Evolutionary conservation across 1,140 invertebrate species (phyloP).

Genomic region (Contarinia nasturtii): DNA sequence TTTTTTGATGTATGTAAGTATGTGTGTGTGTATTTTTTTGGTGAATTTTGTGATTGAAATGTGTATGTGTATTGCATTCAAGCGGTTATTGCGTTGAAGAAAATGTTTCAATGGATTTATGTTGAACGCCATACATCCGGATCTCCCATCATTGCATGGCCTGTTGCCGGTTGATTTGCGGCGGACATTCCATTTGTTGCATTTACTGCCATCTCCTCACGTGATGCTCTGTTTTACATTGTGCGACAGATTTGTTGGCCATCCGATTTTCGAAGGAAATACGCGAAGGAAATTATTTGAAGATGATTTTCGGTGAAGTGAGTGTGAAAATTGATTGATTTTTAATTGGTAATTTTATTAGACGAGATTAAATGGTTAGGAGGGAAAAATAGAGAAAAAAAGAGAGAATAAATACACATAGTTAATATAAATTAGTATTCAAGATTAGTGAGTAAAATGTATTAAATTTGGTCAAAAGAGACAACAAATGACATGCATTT

Average conservation of each 20-base stretch:
- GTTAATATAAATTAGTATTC: too few species aligned
- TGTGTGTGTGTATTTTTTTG: neutral
- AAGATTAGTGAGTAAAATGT: too few species aligned
- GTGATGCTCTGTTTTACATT: constrained; percentile 42
- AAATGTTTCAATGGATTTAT: constrained; percentile 32
- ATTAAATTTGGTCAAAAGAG: too few species aligned
- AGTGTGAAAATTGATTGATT: too few species aligned
- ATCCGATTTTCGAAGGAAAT: constrained; percentile 3
- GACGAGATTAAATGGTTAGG: too few species aligned
- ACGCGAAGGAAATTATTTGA: neutral
- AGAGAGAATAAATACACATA: neutral
- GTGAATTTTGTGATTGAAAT: neutral
- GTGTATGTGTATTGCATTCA: neutral
- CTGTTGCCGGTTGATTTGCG: constrained; percentile 32
- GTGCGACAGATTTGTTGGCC: neutral
- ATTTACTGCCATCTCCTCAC: constrained; percentile 63
- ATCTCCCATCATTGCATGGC: constrained; percentile 58
- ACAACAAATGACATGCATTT: too few species aligned
- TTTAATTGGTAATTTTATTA: too few species aligned
- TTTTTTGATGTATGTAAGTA: neutral
- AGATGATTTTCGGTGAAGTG: too few species aligned
- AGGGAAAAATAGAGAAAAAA: neutral
- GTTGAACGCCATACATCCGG: constrained; percentile 76
- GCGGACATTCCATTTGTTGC: constrained; percentile 40
- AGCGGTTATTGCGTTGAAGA: neutral